phyloP scores from a whole-genome alignment of 1,140 invertebrate genomes.

The Rhopalosiphum maidis region DNA sequence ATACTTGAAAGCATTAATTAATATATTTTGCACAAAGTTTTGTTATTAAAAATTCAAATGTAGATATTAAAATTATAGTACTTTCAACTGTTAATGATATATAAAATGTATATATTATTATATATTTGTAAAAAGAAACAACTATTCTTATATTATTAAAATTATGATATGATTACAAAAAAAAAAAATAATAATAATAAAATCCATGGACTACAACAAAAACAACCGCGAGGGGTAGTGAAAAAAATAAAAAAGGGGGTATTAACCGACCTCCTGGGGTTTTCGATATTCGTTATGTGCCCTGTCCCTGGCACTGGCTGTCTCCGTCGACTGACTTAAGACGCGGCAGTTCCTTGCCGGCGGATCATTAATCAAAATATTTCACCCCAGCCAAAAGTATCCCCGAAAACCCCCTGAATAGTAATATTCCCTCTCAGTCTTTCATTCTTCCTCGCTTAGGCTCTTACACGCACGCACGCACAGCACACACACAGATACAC shows the following conservation, averaged over 20 bases:
- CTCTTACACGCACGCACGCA: slow-evolving; percentile 31
- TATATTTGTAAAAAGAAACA: background rate
- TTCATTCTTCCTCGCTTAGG: slow-evolving; percentile 47
- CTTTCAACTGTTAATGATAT: background rate
- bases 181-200: slow-evolving; percentile 34
- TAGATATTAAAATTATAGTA: background rate
- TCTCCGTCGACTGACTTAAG: slow-evolving; percentile 57
- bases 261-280: slow-evolving; percentile 57
- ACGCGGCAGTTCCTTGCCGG: slow-evolving; percentile 53
- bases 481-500: background rate
- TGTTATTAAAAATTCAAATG: background rate
- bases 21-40: background rate
- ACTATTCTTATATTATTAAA: slow-evolving; percentile 36
- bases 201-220: slow-evolving; percentile 17
- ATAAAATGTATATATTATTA: background rate
- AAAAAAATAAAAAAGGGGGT: slow-evolving; percentile 53
- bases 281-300: slow-evolving; percentile 57
- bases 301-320: slow-evolving; percentile 56
- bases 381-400: slow-evolving; percentile 56
- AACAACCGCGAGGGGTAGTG: slow-evolving; percentile 5
- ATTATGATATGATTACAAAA: slow-evolving; percentile 30
- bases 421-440: slow-evolving; percentile 54
- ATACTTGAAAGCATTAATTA: background rate
- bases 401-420: slow-evolving; percentile 55
- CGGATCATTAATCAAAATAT: slow-evolving; percentile 57